phyloP scores from a whole-genome alignment of 2,113 vertebrate species.

The Oncorhynchus tshawytscha region DNA sequence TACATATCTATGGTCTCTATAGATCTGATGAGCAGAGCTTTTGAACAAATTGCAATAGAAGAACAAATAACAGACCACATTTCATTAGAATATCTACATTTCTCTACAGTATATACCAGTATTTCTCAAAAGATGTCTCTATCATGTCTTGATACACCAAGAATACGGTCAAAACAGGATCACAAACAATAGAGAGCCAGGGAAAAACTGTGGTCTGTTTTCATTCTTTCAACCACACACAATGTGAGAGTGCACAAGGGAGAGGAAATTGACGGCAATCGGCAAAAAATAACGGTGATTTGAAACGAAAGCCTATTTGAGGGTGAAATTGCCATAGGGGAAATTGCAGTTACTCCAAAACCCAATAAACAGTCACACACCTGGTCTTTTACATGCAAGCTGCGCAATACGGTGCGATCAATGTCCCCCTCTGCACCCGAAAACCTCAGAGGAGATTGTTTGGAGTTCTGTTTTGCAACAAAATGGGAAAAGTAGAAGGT shows the following conservation, averaged over 20 bases:
- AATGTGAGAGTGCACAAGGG: constrained; percentile 22
- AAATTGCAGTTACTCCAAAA: constrained; percentile 17
- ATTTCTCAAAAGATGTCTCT: no score
- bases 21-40: not conserved
- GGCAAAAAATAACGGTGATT: constrained; percentile 25
- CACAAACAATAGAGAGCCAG: no score
- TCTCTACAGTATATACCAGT: no score
- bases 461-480: not conserved
- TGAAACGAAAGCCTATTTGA: constrained; percentile 22
- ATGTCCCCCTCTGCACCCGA: constrained; percentile 24
- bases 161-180: no score
- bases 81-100: no score
- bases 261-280: constrained; percentile 42
- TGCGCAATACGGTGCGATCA: constrained; percentile 17
- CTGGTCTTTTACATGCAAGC: constrained; percentile 46
- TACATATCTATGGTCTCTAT: no score
- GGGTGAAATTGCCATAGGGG: constrained; percentile 18
- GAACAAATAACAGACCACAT: no score
- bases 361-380: constrained; percentile 35
- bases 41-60: not conserved
- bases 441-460: not conserved
- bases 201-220: constrained; percentile 5
- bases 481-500: not conserved
- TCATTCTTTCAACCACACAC: not conserved
- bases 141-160: no score